Evolutionary conservation across 2,797 vertebrate genomes (phyloP).

Genomic region (Lerista edwardsae): DNA sequence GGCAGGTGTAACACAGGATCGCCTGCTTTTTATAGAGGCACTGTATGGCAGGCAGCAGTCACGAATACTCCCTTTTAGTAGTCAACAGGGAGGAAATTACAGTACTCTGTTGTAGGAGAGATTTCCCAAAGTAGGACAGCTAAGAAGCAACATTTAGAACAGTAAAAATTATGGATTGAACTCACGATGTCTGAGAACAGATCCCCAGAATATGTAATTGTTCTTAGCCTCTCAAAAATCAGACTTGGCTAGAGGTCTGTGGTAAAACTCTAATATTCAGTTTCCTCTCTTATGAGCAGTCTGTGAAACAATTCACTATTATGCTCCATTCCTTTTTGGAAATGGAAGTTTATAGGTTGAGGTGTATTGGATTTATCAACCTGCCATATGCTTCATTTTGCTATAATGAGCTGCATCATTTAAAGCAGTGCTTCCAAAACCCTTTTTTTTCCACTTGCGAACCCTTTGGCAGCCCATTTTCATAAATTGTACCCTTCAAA

Average conservation of each 20-base stretch:
- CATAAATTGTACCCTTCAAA: too few relatives aligned
- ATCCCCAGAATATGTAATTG: slow-evolving; percentile 10
- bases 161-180: slow-evolving; percentile 15
- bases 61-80: not conserved
- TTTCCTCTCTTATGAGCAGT: slow-evolving; percentile 11
- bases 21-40: not conserved
- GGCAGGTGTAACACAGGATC: not conserved
- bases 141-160: not conserved
- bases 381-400: not conserved
- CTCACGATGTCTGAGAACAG: slow-evolving; percentile 1
- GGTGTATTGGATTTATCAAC: not conserved
- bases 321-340: not conserved
- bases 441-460: too few relatives aligned
- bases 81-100: slow-evolving; percentile 20
- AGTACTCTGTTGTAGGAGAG: slow-evolving; percentile 26
- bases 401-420: not conserved
- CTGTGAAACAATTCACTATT: not conserved
- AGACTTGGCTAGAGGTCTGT: not conserved
- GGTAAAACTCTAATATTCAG: not conserved
- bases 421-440: not conserved
- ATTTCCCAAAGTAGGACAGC: not conserved
- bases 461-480: too few relatives aligned
- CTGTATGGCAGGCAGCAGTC: slow-evolving; percentile 15
- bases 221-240: not conserved
- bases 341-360: not conserved